phyloP scores from a whole-genome alignment of 2,888 invertebrate genomes.

The Chromoteleia sp. region DNA sequence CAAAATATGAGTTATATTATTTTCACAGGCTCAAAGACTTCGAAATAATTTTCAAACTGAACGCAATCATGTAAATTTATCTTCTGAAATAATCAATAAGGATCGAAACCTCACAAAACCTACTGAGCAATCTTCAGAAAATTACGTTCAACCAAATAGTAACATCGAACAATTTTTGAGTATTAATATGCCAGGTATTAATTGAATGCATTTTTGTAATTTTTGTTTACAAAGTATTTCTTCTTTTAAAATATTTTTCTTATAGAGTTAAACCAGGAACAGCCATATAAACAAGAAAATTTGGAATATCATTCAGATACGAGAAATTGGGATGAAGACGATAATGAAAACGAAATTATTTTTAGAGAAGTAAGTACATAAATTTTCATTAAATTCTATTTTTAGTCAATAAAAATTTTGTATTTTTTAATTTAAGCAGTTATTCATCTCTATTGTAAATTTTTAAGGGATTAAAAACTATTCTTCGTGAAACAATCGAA shows the following conservation, averaged over 20 bases:
- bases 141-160: constrained; percentile 17
- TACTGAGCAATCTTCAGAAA: constrained; percentile 13
- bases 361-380: constrained; percentile 41
- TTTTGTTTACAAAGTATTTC: no score
- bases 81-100: constrained; percentile 1
- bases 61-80: constrained; percentile 1
- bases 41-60: constrained; percentile 21
- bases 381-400: neutral
- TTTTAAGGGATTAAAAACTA: constrained; percentile 44
- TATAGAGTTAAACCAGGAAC: constrained; percentile 41
- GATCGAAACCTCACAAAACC: constrained; percentile 5
- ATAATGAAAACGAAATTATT: constrained; percentile 43
- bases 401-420: neutral
- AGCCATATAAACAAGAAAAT: constrained; percentile 37
- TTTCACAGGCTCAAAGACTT: constrained; percentile 15
- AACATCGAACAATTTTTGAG: constrained; percentile 44
- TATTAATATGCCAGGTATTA: constrained; percentile 47
- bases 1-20: neutral
- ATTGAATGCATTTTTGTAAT: neutral
- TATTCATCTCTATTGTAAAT: no score
- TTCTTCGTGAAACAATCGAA: constrained; percentile 54
- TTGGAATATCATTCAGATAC: constrained; percentile 10
- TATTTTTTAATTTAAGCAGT: constrained; percentile 1
- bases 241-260: neutral
- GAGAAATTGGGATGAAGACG: constrained; percentile 44